Evolutionary conservation across 1,140 invertebrate species (phyloP).

Genomic region (Phocides pigmalion): DNA sequence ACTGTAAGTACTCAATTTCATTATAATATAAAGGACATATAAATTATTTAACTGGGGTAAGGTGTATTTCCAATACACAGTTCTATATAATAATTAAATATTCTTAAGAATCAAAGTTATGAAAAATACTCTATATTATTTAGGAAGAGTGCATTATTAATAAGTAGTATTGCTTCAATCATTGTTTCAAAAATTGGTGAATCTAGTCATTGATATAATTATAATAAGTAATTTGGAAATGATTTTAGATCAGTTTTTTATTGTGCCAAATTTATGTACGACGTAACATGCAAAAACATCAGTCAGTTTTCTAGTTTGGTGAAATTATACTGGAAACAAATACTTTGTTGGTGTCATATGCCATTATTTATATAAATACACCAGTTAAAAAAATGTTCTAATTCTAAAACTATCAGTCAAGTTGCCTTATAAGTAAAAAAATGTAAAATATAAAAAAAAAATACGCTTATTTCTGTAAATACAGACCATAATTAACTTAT

Average conservation of each 20-base stretch:
- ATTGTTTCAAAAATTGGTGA: neutral
- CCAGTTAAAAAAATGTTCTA: slow-evolving; percentile 8
- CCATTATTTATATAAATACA: slow-evolving; percentile 16
- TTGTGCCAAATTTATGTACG: slow-evolving; percentile 58
- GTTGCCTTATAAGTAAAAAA: slow-evolving; percentile 26
- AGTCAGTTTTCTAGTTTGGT: neutral
- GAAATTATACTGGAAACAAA: slow-evolving; percentile 20
- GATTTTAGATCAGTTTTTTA: slow-evolving; percentile 58
- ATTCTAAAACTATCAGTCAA: slow-evolving; percentile 29
- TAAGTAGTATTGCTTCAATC: slow-evolving; percentile 6
- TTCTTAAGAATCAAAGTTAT: slow-evolving; percentile 1
- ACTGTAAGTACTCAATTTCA: no score
- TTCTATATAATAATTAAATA: no score
- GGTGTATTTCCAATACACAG: no score
- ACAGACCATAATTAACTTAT: no score
- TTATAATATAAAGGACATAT: neutral
- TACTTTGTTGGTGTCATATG: slow-evolving; percentile 10
- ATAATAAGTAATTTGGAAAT: slow-evolving; percentile 36
- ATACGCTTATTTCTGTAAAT: neutral
- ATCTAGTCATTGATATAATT: slow-evolving; percentile 15
- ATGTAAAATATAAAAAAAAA: slow-evolving; percentile 3
- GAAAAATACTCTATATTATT: neutral
- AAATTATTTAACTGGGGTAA: slow-evolving; percentile 10
- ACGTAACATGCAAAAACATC: slow-evolving; percentile 7
- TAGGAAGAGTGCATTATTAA: slow-evolving; percentile 21